Conservation (phyloP, 92 coral and sea anemone species). For the Porites rus region DNA sequence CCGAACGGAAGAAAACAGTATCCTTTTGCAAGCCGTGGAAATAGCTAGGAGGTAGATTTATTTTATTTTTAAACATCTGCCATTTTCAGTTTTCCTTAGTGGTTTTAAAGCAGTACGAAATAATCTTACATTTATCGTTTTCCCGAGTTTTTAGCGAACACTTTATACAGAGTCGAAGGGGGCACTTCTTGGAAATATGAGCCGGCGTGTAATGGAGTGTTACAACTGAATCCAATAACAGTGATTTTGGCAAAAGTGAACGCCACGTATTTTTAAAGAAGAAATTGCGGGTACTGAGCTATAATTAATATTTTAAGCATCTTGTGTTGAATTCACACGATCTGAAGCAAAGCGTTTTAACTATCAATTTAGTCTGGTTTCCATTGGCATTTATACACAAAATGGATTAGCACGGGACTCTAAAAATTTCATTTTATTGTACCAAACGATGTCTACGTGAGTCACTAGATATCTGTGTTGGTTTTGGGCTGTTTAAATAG, state of each 20-base stretch:
- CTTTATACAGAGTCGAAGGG: neutral
- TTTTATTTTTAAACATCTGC: neutral
- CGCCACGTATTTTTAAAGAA: neutral
- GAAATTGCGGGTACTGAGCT: neutral
- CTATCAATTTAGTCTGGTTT: neutral
- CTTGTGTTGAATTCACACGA: neutral
- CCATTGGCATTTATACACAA: neutral
- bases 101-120: constrained; percentile 8
- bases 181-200: neutral
- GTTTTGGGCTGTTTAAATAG: constrained; percentile 25
- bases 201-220: neutral
- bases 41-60: constrained; percentile 30
- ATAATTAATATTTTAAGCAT: neutral
- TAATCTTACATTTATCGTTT: neutral
- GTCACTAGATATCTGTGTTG: constrained; percentile 15
- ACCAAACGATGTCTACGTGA: constrained; percentile 29
- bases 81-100: constrained; percentile 10
- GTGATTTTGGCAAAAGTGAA: neutral
- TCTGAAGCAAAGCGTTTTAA: neutral
- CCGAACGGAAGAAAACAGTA: constrained; percentile 5
- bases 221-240: neutral
- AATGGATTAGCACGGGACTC: neutral
- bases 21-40: neutral
- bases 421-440: neutral
- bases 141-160: neutral